phyloP scores from a whole-genome alignment of 2,797 vertebrate species.

The Sebastes kiyomatsui region DNA sequence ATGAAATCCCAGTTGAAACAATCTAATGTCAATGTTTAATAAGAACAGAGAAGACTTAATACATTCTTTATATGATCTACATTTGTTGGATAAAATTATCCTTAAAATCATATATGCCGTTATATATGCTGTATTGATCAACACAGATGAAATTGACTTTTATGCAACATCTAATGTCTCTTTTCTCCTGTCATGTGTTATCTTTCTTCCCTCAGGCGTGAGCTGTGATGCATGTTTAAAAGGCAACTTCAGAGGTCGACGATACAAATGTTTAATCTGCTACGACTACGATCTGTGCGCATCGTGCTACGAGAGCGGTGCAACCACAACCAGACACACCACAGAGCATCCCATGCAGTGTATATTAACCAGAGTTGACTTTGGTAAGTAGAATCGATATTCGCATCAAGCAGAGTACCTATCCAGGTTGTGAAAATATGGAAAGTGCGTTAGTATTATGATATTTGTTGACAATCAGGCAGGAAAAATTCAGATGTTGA shows the following conservation, averaged over 20 bases:
- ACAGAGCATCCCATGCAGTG: slow-evolving; percentile 99
- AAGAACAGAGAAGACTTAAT: background rate
- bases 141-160: background rate
- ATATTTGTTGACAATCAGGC: background rate
- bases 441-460: background rate
- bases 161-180: background rate
- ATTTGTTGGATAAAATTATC: background rate
- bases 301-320: slow-evolving; percentile 98
- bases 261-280: slow-evolving; percentile 99
- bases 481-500: background rate
- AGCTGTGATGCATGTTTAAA: slow-evolving; percentile 99
- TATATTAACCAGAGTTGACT: slow-evolving; percentile 99
- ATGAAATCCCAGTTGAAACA: background rate
- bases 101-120: background rate
- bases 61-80: background rate
- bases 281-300: slow-evolving; percentile 99
- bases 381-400: slow-evolving; percentile 81
- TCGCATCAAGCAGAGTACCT: background rate
- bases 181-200: background rate
- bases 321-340: slow-evolving; percentile 97
- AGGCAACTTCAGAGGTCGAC: slow-evolving; percentile 97
- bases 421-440: background rate
- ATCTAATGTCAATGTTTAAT: background rate
- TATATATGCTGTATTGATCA: background rate
- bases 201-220: slow-evolving; percentile 85